Evolutionary conservation across 2,797 vertebrate genomes (phyloP), one percentile per base, ranked within the genome.

Genomic region (Poeciliopsis turneri): DNA sequence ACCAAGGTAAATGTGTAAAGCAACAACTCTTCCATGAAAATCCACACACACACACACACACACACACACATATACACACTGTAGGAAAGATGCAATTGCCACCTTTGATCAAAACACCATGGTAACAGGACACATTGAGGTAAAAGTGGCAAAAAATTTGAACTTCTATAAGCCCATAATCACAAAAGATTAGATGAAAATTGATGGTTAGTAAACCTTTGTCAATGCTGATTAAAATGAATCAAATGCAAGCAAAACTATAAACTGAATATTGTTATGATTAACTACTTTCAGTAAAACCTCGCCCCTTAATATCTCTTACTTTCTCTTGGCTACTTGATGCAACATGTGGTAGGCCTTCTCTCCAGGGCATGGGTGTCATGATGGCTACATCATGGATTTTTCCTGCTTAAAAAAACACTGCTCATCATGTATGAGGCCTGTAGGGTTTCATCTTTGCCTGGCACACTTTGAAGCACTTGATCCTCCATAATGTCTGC

Each of bases 381-480:
- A 90, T 87, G 85, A 76, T 78, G 76, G 89, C 89, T 82, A 84
- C 86, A 88, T 78, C 83, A 89, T 85, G 85, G 82, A 86, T 88
- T 87, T 88, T 90, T 90, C 84, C 87, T 88, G 83, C 89, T 88
- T 82, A 82, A 90, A 88, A 89, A 80, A 70, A 1, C 23, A 77
- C 69, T 76, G n/a, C 93, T 90, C 88, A 92, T 93, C 92, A 93
- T 92, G 82, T 84, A 70, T 81, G 83, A 79, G 89, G 92, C 90
- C 90, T 92, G 90, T 89, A 92, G 87, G 86, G 83, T 86, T 93
- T 90, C 93, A 92, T 90, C 92, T 92, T 78, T 79, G 90, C 79
- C 82, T 82, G 89, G 77, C 85, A 92, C 85, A 89, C 92, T 93
- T 94, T 95, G 91, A 94, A 94, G 91, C 90, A 90, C 91, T 92